These are phyloP conservation scores for Frieseomelitta varia DNA, from an alignment of 1,140 invertebrate genomes.

Conservation along the genomic window DNA sequence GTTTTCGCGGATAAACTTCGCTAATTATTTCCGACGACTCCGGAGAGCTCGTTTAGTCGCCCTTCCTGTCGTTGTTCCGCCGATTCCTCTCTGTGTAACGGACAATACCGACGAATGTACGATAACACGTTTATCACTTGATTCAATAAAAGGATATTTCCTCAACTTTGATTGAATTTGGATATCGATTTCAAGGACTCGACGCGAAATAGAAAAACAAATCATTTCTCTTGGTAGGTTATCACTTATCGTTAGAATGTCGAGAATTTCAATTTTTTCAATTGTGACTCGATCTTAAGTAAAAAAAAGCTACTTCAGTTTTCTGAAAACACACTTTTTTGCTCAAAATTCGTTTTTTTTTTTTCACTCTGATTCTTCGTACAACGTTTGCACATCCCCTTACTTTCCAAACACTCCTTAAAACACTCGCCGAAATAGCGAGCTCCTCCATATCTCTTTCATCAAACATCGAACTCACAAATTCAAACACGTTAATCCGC, in stretches of 20 bases:
- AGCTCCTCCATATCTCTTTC: not conserved
- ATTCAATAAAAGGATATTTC: not conserved
- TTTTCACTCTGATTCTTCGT: too few species aligned
- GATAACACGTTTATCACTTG: not conserved
- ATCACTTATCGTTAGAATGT: too few species aligned
- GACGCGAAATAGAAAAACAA: too few species aligned
- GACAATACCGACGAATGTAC: not conserved
- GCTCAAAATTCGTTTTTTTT: too few species aligned
- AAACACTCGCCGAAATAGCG: not conserved
- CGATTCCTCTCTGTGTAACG: not conserved
- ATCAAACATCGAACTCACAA: not conserved
- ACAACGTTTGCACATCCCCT: too few species aligned
- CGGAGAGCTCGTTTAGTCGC: not conserved
- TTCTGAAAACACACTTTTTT: too few species aligned
- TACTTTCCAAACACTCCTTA: not conserved
- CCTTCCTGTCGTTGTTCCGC: not conserved
- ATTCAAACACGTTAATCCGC: conserved; percentile 3
- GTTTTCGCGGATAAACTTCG: conserved; percentile 34
- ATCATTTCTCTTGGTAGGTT: too few species aligned
- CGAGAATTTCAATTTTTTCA: too few species aligned
- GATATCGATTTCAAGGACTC: too few species aligned
- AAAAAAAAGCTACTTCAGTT: too few species aligned
- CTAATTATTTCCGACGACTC: conserved; percentile 26
- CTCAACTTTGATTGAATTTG: too few species aligned
- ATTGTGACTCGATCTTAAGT: too few species aligned